Evolutionary conservation across 1,140 invertebrate species (phyloP).

Genomic region (Drosophila pallidifrons): DNA sequence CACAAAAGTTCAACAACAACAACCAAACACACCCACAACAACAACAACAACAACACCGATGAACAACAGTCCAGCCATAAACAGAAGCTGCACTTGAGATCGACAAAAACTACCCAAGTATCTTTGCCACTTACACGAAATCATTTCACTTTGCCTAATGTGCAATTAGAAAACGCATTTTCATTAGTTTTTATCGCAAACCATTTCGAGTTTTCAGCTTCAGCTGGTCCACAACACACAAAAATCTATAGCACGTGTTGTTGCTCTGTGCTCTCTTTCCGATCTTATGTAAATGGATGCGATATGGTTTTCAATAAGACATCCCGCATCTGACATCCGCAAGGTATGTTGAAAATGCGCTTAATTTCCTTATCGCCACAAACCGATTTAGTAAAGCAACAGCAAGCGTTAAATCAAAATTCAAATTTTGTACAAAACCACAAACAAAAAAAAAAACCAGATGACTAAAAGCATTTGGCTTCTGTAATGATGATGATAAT

Average conservation of each 20-base stretch:
- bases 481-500: constrained; percentile 58
- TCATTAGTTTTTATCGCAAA: constrained; percentile 84
- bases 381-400: constrained; percentile 17
- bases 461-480: constrained; percentile 80
- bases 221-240: constrained; percentile 43
- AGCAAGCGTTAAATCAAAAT: constrained; percentile 8
- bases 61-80: constrained; percentile 44
- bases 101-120: constrained; percentile 10
- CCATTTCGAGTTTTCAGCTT: constrained; percentile 69
- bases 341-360: constrained; percentile 53
- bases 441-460: constrained; percentile 44
- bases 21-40: constrained; percentile 45
- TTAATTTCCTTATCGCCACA: constrained; percentile 60
- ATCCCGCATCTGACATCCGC: constrained; percentile 17
- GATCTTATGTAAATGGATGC: constrained; percentile 44
- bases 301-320: constrained; percentile 71
- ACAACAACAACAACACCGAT: constrained; percentile 17
- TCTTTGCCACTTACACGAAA: constrained; percentile 65
- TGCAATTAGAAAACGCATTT: constrained; percentile 84
- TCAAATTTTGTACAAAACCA: not conserved
- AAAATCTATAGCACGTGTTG: constrained; percentile 31
- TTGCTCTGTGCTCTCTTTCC: not conserved
- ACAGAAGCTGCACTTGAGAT: constrained; percentile 83
- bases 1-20: constrained; percentile 19
- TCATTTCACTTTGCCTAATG: constrained; percentile 83